These are phyloP conservation scores for Bufo gargarizans DNA, from an alignment of 2,113 vertebrate genomes.

Conservation along the genomic window DNA sequence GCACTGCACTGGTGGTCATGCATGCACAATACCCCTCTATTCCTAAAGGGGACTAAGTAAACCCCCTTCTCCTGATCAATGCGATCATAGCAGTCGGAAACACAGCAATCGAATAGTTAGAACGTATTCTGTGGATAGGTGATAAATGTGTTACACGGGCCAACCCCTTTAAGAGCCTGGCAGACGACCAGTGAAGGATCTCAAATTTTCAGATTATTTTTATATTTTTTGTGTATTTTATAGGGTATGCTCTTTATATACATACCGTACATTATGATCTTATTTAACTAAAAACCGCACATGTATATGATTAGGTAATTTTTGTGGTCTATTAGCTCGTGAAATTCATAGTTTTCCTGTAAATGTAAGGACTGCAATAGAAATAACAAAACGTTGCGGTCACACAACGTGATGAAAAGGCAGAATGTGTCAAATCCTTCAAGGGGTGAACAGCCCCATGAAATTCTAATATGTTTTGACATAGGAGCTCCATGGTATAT, in stretches of 20 bases:
- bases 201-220: neutral
- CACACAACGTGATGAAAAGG: neutral
- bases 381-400: neutral
- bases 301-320: neutral
- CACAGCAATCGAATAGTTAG: too few relatives aligned
- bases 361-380: neutral
- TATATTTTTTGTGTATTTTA: neutral
- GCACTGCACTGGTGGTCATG: too few relatives aligned
- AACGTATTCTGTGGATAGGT: too few relatives aligned
- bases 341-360: neutral
- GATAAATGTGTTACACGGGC: too few relatives aligned
- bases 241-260: neutral
- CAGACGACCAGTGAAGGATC: neutral
- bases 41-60: too few relatives aligned
- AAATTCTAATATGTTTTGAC: neutral
- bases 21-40: too few relatives aligned
- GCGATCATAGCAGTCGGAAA: too few relatives aligned
- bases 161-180: too few relatives aligned
- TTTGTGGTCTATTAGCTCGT: neutral
- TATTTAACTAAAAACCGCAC: neutral
- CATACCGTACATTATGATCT: neutral
- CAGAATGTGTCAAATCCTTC: neutral
- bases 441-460: neutral
- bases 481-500: neutral
- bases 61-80: too few relatives aligned